Evolutionary conservation across 2,888 invertebrate genomes (phyloP), one percentile per base, ranked within the genome.

Genomic region (Microdon myrmicae): DNA sequence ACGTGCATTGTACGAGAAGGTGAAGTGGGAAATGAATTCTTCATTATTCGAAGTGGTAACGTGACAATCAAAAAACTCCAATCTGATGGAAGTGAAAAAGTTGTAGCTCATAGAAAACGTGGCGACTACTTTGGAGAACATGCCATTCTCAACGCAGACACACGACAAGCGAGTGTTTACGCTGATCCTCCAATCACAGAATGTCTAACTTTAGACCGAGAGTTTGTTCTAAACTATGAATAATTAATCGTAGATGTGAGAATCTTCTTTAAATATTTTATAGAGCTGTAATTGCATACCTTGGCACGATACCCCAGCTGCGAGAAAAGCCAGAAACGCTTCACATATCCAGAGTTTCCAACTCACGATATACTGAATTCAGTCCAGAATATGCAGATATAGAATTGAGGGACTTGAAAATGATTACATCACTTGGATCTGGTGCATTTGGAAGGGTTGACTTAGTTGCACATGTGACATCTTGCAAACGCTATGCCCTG

Each of bases 391-490:
- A 87, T 74, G 84, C 85, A 16, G 84, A 86, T 60, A 83, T 96
- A 17, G 83, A 87, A 48, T 80, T 96, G 34, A 84, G 85, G 16
- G 91, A 96, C 72, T 81, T 97, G 68, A 90, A 90, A 71, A 86
- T 89, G 56, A 83, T 93, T 10, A 90, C 90, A 13, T 95, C 94
- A 0, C 83, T 96, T 68, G 96, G 96, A 1, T 90, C 95, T 8
- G 96, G 96, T 3, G 96, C 95, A 2, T 95, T 95, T 74, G 95
- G 95, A 0, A 84, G 94, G 2, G 95, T 95, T 0, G 94, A 92
- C 74, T 81, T 93, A 58, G 90, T 90, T 12, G 83, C 83, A 17
- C 85, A 87, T 72, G 34, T 25, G 2, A 64, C 55, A 6, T 58
- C 35, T 4, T 82, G 82, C 41, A 76, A 75, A 45, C 82, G 82